These are phyloP conservation scores for Luffia ferchaultella DNA, from an alignment of 2,888 invertebrate genomes.

Conservation along the genomic window DNA sequence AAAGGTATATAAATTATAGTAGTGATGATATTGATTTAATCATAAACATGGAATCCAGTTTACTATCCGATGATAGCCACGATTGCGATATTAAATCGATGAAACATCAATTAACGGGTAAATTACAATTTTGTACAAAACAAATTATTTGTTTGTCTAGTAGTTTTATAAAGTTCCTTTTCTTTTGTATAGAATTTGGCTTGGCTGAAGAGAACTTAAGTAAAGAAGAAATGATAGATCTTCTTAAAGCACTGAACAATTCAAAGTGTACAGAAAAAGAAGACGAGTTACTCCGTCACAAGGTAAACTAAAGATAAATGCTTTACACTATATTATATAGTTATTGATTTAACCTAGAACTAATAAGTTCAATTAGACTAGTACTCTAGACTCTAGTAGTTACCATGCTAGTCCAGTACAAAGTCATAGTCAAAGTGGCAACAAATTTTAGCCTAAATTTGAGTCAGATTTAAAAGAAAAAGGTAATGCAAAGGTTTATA, in stretches of 20 bases:
- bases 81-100: slow-evolving; percentile 47
- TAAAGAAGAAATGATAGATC: slow-evolving; percentile 54
- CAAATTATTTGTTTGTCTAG: background rate
- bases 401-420: background rate
- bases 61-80: slow-evolving; percentile 49
- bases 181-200: slow-evolving; percentile 54
- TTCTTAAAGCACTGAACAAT: slow-evolving; percentile 47
- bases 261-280: slow-evolving; percentile 44
- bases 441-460: too few relatives aligned
- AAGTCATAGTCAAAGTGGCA: background rate
- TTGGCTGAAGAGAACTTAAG: slow-evolving; percentile 50
- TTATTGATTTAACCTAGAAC: background rate
- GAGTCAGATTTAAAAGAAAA: too few relatives aligned
- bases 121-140: slow-evolving; percentile 8
- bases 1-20: too few relatives aligned
- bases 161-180: slow-evolving; percentile 12
- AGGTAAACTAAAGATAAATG: slow-evolving; percentile 18
- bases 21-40: too few relatives aligned
- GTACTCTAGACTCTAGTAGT: background rate
- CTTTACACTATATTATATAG: background rate
- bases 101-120: slow-evolving; percentile 47
- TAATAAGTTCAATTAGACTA: background rate
- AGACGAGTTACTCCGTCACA: slow-evolving; percentile 32
- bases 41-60: slow-evolving; percentile 25
- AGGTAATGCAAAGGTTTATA: too few relatives aligned